Base-by-base conservation (phyloP, 2,113 vertebrate genomes). In the Toxostoma redivivum region DNA sequence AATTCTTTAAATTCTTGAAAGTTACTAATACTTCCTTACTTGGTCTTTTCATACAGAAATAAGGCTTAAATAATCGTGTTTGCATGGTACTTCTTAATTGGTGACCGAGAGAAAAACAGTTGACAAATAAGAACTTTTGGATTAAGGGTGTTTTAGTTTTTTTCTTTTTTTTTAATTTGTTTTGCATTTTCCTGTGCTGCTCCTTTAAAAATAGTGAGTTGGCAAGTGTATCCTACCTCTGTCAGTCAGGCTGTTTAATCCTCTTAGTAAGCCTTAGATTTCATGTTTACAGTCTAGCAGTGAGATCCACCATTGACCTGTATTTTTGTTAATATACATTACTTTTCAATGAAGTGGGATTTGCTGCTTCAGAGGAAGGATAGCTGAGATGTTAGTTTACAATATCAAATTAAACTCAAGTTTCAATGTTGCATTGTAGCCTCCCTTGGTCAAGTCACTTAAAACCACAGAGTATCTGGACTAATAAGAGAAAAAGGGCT, bases 211-310 rank as follows among this genome's bases (percentile, higher is more conserved):
- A 21, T 19, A 65, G 14, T n/a, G 58, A 73, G n/a, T 47, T 65
- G 20, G 56, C 69, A 81, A 57, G 53, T 74, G 5, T 54, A 15
- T 64, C 33, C 23, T 72, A 14, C 24, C 72, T 93, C 79, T 88
- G 66, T 72, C 25, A 71, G 65, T 79, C 66, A 78, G 64, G 71
- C 16, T 81, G 37, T 78, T 66, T 93, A 95, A 95, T 95, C 86
- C 20, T 58, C 27, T 90, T 93, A 92, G 47, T 70, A 70, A 78
- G 92, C 35, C 78, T 94, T 88, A 87, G 50, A 38, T 44, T 77
- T 91, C 38, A 11, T 35, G 37, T 67, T 72, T 91, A 47, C 54
- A 16, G 50, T 87, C 62, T 66, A 65, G 30, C 38, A 69, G 22
- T 35, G 22, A 82, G 44, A 58, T 44, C 44, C 5, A 48, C 17